Percentiles rank a stretch among this genome's conserved stretches.
phyloP scores from a whole-genome alignment of 2,113 vertebrate species.

The Macquaria australasica region DNA sequence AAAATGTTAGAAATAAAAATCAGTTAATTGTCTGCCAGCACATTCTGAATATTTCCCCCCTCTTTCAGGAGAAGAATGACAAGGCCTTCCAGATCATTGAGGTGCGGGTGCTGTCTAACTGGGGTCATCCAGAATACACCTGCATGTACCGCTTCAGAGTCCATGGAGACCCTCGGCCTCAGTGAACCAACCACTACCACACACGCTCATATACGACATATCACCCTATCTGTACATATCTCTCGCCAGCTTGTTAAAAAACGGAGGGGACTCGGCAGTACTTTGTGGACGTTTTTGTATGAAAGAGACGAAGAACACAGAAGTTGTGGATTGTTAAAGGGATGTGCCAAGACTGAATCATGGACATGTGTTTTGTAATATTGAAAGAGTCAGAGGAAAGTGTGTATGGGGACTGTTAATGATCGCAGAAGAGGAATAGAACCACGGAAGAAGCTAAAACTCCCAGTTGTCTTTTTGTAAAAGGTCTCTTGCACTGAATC shows the following conservation, averaged over 20 bases:
- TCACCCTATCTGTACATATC: constrained; percentile 75
- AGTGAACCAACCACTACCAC: constrained; percentile 55
- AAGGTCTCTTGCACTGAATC: constrained; percentile 79
- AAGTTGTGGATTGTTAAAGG: constrained; percentile 47
- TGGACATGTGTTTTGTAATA: constrained; percentile 41
- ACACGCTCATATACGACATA: constrained; percentile 41
- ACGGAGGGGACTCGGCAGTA: constrained; percentile 36
- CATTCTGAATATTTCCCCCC: constrained; percentile 3
- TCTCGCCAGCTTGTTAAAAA: constrained; percentile 40
- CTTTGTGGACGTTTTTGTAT: constrained; percentile 44
- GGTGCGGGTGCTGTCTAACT: constrained; percentile 93
- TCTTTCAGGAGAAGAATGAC: constrained; percentile 84
- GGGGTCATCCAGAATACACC: constrained; percentile 94
- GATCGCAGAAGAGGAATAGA: constrained; percentile 46
- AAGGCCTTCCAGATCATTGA: constrained; percentile 92
- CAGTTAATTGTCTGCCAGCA: neutral
- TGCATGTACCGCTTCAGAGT: constrained; percentile 96
- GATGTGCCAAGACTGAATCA: constrained; percentile 58
- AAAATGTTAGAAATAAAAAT: neutral
- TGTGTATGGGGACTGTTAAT: constrained; percentile 43
- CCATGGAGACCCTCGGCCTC: constrained; percentile 80
- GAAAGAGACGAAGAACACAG: constrained; percentile 39
- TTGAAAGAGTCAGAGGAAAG: constrained; percentile 56
- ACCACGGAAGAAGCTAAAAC: constrained; percentile 63
- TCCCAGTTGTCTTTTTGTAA: constrained; percentile 45